Conservation (phyloP, 2,888 invertebrate genomes). For the Marasmarcha lunaedactyla region DNA sequence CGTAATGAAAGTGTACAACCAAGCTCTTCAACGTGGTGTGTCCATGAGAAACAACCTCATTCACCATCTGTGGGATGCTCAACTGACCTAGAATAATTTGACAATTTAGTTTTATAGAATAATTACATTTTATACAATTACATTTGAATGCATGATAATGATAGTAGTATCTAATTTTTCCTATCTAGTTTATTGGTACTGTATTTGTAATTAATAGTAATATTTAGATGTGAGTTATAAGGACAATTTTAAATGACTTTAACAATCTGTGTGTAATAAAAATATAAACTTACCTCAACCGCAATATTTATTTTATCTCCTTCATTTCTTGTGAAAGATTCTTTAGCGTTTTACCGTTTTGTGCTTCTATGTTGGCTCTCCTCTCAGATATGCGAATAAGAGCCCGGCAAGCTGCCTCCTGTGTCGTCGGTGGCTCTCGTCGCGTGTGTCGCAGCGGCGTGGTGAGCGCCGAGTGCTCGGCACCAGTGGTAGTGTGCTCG, state of each 20-base stretch:
- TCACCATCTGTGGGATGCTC: background rate
- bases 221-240: too few relatives aligned
- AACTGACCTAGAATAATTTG: background rate
- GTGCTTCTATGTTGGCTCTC: background rate
- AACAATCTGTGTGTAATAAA: too few relatives aligned
- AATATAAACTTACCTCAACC: background rate
- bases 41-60: background rate
- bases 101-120: background rate
- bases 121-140: background rate
- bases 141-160: too few relatives aligned
- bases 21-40: background rate
- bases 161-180: too few relatives aligned
- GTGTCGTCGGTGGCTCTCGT: background rate
- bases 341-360: background rate
- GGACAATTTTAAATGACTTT: too few relatives aligned
- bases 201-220: too few relatives aligned
- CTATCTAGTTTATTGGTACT: too few relatives aligned
- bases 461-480: background rate
- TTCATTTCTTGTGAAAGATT: background rate
- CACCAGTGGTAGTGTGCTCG: background rate
- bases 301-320: background rate
- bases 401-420: background rate
- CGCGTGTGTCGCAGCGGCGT: background rate
- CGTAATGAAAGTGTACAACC: background rate
- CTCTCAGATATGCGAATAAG: background rate